phyloP scores from a whole-genome alignment of 2,113 vertebrate species.

The Paradisaea rubra region DNA sequence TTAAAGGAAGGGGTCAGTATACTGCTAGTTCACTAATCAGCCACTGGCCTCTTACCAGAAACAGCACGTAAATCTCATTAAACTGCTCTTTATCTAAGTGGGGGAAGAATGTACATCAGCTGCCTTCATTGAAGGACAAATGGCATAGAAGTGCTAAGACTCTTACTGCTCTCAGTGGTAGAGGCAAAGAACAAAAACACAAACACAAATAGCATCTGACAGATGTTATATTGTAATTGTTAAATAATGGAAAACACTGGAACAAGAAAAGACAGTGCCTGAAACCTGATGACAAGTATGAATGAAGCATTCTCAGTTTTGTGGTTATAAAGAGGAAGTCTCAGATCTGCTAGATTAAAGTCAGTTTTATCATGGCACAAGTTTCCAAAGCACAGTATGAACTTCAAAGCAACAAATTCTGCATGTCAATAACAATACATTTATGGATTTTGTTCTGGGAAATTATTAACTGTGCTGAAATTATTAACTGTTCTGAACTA shows the following conservation, averaged over 20 bases:
- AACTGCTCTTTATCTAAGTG: neutral
- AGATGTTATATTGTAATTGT: neutral
- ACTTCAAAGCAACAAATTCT: neutral
- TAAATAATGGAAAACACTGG: neutral
- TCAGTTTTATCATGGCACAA: neutral
- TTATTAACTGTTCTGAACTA: neutral
- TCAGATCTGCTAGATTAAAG: neutral
- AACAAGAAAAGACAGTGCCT: neutral
- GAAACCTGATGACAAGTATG: neutral
- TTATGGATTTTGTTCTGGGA: neutral
- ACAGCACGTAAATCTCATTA: slow-evolving; percentile 50
- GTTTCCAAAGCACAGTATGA: neutral
- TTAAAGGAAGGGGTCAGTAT: neutral
- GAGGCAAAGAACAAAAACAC: neutral
- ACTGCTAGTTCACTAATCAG: neutral
- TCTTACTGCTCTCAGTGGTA: neutral
- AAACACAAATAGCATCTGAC: neutral
- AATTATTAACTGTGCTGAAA: neutral
- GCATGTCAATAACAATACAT: neutral
- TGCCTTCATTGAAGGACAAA: neutral
- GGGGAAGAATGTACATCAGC: neutral
- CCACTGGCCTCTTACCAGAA: slow-evolving; percentile 36
- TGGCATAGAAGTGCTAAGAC: neutral
- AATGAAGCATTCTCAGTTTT: neutral
- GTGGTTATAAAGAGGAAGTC: neutral